Percentiles rank a stretch among this genome's conserved stretches.
phyloP scores from a whole-genome alignment of 2,888 invertebrate genomes.

The Dolichopus griseipennis region DNA sequence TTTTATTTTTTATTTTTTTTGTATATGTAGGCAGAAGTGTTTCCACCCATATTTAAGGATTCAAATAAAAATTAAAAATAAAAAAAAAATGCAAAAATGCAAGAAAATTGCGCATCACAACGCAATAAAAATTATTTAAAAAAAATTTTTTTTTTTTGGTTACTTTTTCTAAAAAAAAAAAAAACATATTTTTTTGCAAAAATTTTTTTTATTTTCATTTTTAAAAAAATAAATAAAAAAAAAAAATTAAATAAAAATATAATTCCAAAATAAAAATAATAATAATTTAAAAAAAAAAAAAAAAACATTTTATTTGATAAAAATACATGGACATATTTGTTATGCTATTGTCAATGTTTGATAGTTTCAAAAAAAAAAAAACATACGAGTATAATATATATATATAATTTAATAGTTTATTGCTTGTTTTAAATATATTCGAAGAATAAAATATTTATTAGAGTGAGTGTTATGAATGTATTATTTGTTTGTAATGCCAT shows the following conservation, averaged over 20 bases:
- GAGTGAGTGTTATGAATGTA: too few species aligned
- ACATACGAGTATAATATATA: too few species aligned
- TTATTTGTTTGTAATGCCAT: too few species aligned
- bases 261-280: background rate
- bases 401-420: too few species aligned
- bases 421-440: too few species aligned
- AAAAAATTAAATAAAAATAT: background rate
- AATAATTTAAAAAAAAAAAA: background rate
- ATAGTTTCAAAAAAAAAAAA: background rate
- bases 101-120: background rate
- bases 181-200: too few species aligned
- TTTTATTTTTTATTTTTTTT: background rate
- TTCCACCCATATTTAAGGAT: constrained; percentile 2
- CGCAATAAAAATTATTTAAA: background rate
- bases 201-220: too few species aligned
- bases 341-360: background rate
- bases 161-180: too few species aligned
- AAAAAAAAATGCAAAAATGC: background rate
- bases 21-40: background rate
- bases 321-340: background rate
- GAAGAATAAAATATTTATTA: too few species aligned
- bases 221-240: background rate
- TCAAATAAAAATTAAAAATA: background rate
- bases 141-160: too few species aligned
- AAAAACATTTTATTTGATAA: background rate